Conservation (phyloP, 1,140 invertebrate genomes). For the Camponotus vicinus region DNA sequence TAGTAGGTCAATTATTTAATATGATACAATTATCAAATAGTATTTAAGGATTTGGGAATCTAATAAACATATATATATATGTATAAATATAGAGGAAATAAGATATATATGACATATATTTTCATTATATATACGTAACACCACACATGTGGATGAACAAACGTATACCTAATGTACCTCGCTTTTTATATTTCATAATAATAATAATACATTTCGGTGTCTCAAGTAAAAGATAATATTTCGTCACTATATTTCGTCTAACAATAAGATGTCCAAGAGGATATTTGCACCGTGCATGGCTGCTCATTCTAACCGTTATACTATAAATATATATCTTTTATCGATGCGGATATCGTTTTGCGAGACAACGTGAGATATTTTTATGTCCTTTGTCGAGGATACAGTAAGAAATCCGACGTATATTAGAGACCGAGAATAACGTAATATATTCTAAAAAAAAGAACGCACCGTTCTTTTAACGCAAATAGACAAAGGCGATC, state of each 20-base stretch:
- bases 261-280: background rate
- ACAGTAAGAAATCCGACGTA: background rate
- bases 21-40: conserved; percentile 26
- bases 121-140: conserved; percentile 37
- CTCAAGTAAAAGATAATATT: conserved; percentile 36
- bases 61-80: conserved; percentile 16
- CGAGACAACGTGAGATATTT: conserved; percentile 16
- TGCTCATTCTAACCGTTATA: conserved; percentile 43
- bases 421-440: background rate
- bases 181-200: conserved; percentile 47
- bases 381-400: background rate
- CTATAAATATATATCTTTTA: conserved; percentile 48
- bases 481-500: background rate
- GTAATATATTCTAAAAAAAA: background rate
- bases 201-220: conserved; percentile 35
- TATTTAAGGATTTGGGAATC: background rate
- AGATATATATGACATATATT: conserved; percentile 46
- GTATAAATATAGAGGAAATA: background rate
- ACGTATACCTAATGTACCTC: conserved; percentile 51
- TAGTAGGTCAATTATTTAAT: conserved; percentile 48
- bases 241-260: conserved; percentile 20
- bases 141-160: background rate
- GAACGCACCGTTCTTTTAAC: background rate
- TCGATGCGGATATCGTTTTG: conserved; percentile 51
- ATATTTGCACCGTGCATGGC: conserved; percentile 47